Evolutionary conservation across 2,797 vertebrate species (phyloP), one percentile per base, ranked within the genome.

Genomic region (Odontamblyopus rebecca): DNA sequence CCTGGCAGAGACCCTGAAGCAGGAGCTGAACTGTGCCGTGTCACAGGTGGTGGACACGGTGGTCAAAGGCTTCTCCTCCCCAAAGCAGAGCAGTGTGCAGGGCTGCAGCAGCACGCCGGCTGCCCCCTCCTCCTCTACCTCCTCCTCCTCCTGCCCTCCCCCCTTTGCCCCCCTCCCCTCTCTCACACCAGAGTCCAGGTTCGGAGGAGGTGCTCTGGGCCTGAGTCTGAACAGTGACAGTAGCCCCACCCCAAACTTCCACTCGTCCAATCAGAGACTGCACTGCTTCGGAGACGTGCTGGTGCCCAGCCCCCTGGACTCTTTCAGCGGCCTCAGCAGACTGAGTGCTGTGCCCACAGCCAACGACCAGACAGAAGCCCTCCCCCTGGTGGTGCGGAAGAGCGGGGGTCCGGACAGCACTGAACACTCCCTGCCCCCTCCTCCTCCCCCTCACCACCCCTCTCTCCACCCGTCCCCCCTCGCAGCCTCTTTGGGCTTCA

Each of bases 41-140:
- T 96, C 97, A 0, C 98, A 99, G 84, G 97, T 99, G 0, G 98
- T 99, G 53, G 98, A 99, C 94, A 98, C 97, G 0, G 98, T 99
- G 69, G 98, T 99, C 77, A 99, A 99, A 85, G 97, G 98, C 77
- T 99, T 99, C 86, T 95, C 96, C 72, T 91, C 90, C 0, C 89
- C 89, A 27, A 92, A 92, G 63, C 89, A 82, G 71, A 72, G 85
- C 89, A 89, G 93, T 94, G 88, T 92, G 91, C 95, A 96, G 95
- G 88, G 86, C 83, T 89, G 85, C 74, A 85, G 82, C 79, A 85
- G 77, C 81, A 90, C 89, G 0, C 87, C 89, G 0, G 81, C 84
- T 62, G 93, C 95, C 84, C 95, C 96, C 89, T 97, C 96, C 93
- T 96, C 98, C 92, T 92, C 87, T 73, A 93, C 82, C 85, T 92